Evolutionary conservation across 2,888 invertebrate genomes (phyloP).

Genomic region (Phyto melanocephala): DNA sequence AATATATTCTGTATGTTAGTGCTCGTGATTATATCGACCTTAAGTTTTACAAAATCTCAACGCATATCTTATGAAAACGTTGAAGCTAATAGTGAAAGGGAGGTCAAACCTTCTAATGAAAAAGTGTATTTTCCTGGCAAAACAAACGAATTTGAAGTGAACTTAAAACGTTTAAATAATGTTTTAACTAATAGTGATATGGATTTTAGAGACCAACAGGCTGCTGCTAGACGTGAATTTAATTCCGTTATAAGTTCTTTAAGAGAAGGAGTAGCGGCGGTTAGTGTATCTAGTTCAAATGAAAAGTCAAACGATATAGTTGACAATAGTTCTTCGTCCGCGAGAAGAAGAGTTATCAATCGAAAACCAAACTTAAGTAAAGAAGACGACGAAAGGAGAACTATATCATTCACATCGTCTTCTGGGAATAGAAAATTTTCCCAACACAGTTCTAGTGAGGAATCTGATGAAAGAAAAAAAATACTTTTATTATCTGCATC

Average conservation of each 20-base stretch:
- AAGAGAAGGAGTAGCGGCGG: not conserved
- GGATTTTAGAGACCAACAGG: not conserved
- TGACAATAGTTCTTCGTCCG: not conserved
- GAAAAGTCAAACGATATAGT: not conserved
- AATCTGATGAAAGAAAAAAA: too few species aligned
- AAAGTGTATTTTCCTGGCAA: slow-evolving; percentile 39
- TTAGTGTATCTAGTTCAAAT: not conserved
- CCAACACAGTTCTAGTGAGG: too few species aligned
- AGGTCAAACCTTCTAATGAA: not conserved
- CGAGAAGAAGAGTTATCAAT: not conserved
- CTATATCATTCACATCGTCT: not conserved
- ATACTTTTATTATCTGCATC: too few species aligned
- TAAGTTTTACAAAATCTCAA: not conserved
- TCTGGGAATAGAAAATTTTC: not conserved
- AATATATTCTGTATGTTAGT: not conserved
- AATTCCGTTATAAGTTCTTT: not conserved
- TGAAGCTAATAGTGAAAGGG: not conserved
- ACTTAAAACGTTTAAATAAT: slow-evolving; percentile 8
- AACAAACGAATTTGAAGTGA: slow-evolving; percentile 33
- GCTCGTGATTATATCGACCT: not conserved
- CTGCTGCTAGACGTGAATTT: not conserved
- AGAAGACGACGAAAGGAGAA: not conserved
- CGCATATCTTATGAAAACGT: not conserved
- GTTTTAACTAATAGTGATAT: not conserved
- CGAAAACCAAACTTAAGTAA: not conserved